Evolutionary conservation across 2,888 invertebrate species (phyloP), one percentile per base, ranked within the genome.

Genomic region (Parochlus steinenii): DNA sequence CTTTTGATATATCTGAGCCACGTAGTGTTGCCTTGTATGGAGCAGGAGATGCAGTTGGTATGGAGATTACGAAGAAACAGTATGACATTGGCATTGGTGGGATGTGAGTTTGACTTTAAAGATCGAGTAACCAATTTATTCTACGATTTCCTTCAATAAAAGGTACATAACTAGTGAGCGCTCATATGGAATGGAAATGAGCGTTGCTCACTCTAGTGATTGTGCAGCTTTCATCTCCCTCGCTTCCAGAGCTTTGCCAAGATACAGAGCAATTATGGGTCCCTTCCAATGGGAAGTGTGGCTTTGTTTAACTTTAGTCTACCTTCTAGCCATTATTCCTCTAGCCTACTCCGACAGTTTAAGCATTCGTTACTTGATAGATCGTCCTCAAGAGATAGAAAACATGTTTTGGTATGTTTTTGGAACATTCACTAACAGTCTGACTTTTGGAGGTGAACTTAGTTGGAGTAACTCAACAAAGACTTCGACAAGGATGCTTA

Each of bases 401-500:
- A 77, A 80, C 46, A 81, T 82, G 80, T 82, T 82, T 52, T 83
- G 82, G 82, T 81, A 80, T 49, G 79, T 83, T 36, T 83, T 81
- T 47, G 81, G 82, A 5, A 82, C 81, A 27, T 83, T 82, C 48
- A 83, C 83, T 1, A 83, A 83, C 48, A 74, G 76, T 44, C 78
- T 83, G 46, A 74, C 75, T 0, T 77, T 77, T 47, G 55, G 63
- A 25, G 75, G 77, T 1, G 66, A 65, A 48, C 67, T 71, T 45
- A 74, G 78, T 8, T 82, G 77, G 78, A 71, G 69, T 42, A 72
- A 64, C 49, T 71, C 73, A 3, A 65, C 64, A 30, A 78, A 76
- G 52, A 54, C 69, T 15, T 74, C 80, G 0, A 80, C 79, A 0
- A 64, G 79, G 40, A 47, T 81, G 7, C 56, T 82, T 54, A 38